phyloP scores from a whole-genome alignment of 2,113 vertebrate genomes.

The Campylorhamphus procurvoides region DNA sequence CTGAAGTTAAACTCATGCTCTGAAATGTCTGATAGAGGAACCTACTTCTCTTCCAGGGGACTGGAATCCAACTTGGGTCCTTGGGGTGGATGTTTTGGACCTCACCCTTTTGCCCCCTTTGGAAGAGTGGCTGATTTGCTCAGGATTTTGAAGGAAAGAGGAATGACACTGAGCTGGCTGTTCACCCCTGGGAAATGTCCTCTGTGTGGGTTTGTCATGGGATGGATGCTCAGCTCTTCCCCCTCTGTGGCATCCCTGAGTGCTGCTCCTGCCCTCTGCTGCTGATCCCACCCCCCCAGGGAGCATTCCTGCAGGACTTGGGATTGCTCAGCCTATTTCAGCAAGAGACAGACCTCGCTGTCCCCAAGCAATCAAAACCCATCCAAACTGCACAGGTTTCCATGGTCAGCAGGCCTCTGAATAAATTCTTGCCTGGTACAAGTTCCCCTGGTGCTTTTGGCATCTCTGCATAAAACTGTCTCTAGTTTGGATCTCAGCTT shows the following conservation, averaged over 20 bases:
- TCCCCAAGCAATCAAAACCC: not conserved
- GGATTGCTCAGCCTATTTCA: not conserved
- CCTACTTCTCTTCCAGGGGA: not conserved
- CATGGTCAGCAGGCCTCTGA: not conserved
- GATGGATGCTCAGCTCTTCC: not conserved
- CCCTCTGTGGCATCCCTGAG: too few relatives aligned
- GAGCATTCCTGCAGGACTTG: too few relatives aligned
- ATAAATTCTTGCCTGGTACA: not conserved
- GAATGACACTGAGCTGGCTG: not conserved
- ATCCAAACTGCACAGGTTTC: not conserved
- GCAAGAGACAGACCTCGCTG: not conserved
- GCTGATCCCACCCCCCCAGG: too few relatives aligned
- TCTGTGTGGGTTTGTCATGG: accelerated
- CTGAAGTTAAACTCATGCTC: not conserved
- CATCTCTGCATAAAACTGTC: not conserved
- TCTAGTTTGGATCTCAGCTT: not conserved
- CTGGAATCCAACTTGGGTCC: not conserved
- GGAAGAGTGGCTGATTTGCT: not conserved
- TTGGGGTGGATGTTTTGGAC: not conserved
- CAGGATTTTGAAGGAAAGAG: not conserved
- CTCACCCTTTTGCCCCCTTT: not conserved
- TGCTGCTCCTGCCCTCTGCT: too few relatives aligned
- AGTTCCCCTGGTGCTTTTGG: not conserved
- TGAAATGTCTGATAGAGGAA: not conserved
- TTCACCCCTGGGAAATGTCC: not conserved